A percentile compares a stretch with the other conserved stretches of the same genome.
These are phyloP conservation scores for Priocnemis perturbator DNA, from an alignment of 2,888 invertebrate species.

Conservation along the genomic window DNA sequence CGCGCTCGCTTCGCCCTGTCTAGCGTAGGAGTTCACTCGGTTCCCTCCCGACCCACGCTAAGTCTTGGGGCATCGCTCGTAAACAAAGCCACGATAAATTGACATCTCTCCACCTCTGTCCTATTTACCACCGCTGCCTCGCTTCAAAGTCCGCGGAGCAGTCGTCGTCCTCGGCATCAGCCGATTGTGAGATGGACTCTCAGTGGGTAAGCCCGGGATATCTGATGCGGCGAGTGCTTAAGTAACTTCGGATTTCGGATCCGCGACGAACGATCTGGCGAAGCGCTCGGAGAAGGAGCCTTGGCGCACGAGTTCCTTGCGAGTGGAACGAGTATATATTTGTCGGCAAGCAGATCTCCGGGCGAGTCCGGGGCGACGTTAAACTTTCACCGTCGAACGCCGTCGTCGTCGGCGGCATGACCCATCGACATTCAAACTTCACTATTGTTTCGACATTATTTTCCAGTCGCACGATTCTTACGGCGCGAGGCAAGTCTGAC, in stretches of 20 bases:
- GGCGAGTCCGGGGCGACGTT: too few relatives aligned
- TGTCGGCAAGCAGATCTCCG: too few relatives aligned
- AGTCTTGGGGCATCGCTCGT: conserved; percentile 52
- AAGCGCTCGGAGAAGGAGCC: neutral
- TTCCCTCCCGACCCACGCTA: conserved; percentile 23
- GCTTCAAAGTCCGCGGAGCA: neutral
- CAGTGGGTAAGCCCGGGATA: too few relatives aligned
- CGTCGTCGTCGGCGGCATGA: too few relatives aligned
- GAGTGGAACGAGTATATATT: too few relatives aligned
- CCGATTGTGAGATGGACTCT: conserved; percentile 28
- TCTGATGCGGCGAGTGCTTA: conserved; percentile 31
- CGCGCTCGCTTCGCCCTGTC: too few relatives aligned
- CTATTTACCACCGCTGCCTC: conserved; percentile 30
- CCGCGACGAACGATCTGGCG: neutral
- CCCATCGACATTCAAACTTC: too few relatives aligned
- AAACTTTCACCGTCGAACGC: too few relatives aligned
- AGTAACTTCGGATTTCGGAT: conserved; percentile 21
- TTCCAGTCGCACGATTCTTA: too few relatives aligned
- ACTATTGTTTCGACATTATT: too few relatives aligned
- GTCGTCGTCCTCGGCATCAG: too few relatives aligned
- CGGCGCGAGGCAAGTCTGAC: too few relatives aligned
- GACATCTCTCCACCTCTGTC: conserved; percentile 49
- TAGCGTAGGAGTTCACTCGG: neutral
- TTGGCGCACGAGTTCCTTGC: neutral
- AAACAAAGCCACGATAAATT: conserved; percentile 66